Percentiles rank a stretch among this genome's conserved stretches.
Evolutionary conservation across 2,113 vertebrate genomes (phyloP).

Genomic region (Pedetes capensis): DNA sequence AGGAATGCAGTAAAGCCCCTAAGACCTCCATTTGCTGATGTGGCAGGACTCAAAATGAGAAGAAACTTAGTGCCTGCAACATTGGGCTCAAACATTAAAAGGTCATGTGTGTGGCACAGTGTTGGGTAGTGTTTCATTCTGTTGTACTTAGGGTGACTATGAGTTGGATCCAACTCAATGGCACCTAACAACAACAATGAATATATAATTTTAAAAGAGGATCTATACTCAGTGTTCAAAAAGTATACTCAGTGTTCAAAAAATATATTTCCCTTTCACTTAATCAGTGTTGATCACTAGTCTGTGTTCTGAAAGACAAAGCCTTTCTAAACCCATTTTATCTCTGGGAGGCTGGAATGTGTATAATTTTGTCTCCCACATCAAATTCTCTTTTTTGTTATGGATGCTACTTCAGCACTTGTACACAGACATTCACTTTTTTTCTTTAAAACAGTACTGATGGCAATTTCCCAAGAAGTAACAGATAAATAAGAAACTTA

Average conservation of each 20-base stretch:
- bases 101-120: no score
- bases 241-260: not conserved
- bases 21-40: no score
- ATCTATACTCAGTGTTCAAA: not conserved
- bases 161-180: no score
- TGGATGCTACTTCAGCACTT: not conserved
- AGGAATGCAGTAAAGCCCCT: no score
- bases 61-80: no score
- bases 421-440: not conserved
- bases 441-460: not conserved
- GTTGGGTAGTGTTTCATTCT: no score
- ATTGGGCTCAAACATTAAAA: no score
- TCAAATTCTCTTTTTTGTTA: not conserved
- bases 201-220: not conserved
- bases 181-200: no score
- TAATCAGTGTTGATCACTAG: not conserved
- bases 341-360: not conserved
- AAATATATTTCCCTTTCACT: not conserved
- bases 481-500: slow-evolving; percentile 16
- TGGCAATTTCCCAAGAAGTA: not conserved
- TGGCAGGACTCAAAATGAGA: no score
- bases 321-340: not conserved
- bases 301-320: not conserved
- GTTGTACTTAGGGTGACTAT: no score
- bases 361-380: not conserved